Evolutionary conservation across 1,140 invertebrate genomes (phyloP).

Genomic region (Brachionus asplanchnoidis): DNA sequence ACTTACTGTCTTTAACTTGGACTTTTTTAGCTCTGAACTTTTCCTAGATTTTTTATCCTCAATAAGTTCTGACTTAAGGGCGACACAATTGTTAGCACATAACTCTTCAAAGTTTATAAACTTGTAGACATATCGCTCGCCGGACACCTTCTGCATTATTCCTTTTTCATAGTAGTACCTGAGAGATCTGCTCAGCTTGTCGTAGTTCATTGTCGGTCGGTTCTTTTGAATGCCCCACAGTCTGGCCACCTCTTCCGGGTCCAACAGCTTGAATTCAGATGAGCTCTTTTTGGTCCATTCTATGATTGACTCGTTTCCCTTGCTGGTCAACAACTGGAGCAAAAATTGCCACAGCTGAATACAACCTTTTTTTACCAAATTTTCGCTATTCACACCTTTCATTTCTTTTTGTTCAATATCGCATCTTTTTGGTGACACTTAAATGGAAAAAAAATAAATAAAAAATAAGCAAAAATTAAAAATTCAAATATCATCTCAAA

Average conservation of each 20-base stretch:
- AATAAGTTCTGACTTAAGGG: neutral
- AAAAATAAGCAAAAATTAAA: neutral
- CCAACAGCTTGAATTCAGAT: conserved; percentile 83
- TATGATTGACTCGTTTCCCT: conserved; percentile 73
- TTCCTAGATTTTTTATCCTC: neutral
- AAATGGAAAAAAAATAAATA: neutral
- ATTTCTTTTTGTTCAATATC: neutral
- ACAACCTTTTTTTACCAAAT: conserved; percentile 64
- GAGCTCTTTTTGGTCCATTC: conserved; percentile 89
- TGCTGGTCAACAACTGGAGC: conserved; percentile 71
- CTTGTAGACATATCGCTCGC: conserved; percentile 89
- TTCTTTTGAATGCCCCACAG: conserved; percentile 65
- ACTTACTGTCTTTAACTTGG: neutral
- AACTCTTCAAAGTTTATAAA: conserved; percentile 18
- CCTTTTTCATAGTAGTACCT: conserved; percentile 95
- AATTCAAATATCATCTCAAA: conserved; percentile 6
- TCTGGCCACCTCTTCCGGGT: conserved; percentile 78
- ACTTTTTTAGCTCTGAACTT: neutral
- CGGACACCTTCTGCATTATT: conserved; percentile 64
- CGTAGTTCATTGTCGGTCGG: conserved; percentile 92
- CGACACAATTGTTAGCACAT: neutral
- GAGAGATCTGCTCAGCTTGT: conserved; percentile 83
- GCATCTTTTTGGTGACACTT: conserved; percentile 32
- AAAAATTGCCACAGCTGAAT: conserved; percentile 90
- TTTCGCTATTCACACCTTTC: neutral